Evolutionary conservation across 1,140 invertebrate species (phyloP).

Genomic region (Drosophila kanapiae): DNA sequence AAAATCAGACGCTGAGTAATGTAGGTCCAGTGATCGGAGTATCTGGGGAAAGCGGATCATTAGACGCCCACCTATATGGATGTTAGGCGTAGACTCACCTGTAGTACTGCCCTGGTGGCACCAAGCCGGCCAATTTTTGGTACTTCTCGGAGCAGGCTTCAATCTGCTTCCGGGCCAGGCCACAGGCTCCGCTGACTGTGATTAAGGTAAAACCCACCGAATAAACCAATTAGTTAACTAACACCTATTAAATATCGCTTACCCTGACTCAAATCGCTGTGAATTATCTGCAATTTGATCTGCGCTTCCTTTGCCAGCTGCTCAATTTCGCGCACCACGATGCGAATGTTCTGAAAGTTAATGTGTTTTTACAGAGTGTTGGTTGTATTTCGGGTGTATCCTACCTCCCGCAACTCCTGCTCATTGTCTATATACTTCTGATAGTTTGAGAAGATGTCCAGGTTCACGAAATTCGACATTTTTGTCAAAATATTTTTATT

Average conservation of each 20-base stretch:
- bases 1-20: conserved; percentile 93
- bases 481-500: conserved; percentile 19
- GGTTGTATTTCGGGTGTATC: not conserved
- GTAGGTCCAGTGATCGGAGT: conserved; percentile 94
- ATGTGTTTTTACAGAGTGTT: not conserved
- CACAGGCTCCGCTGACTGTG: conserved; percentile 86
- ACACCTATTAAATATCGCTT: conserved; percentile 76
- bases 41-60: conserved; percentile 86
- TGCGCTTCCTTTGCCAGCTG: conserved; percentile 89
- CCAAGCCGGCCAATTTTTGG: conserved; percentile 86
- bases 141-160: conserved; percentile 87
- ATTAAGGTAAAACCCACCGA: not conserved
- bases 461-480: conserved; percentile 78
- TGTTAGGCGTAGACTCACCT: conserved; percentile 84
- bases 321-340: conserved; percentile 89
- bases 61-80: conserved; percentile 77
- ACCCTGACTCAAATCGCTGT: conserved; percentile 88
- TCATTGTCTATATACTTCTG: conserved; percentile 89
- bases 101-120: conserved; percentile 90
- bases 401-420: conserved; percentile 89
- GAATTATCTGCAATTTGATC: conserved; percentile 90
- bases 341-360: conserved; percentile 88
- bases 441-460: conserved; percentile 88
- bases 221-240: not conserved
- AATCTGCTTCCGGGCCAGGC: conserved; percentile 87